Evolutionary conservation across 2,797 vertebrate genomes (phyloP), one percentile per base, ranked within the genome.

Genomic region (Etheostoma perlongum): DNA sequence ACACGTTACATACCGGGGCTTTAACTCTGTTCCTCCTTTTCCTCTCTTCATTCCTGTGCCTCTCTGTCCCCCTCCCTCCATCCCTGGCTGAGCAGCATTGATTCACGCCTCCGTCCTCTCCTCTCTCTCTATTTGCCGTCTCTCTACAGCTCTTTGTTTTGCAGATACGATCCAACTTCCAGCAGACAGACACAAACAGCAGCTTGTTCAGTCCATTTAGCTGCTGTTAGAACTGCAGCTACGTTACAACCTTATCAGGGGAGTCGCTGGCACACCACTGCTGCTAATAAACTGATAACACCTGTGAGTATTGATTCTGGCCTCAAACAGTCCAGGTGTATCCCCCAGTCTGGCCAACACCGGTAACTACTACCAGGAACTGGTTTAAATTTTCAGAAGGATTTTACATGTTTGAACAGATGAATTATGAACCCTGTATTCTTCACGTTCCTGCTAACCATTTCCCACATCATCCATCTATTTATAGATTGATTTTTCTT

Each of bases 261-360:
- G 86, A 88, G 77, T 85, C 16, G 21, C 79, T 87, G 82, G 88
- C 78, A 79, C 72, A 79, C 74, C 79, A 63, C 61, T 12, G 1
- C 83, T 82, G 77, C 88, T 87, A 89, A 89, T 89, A 86, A 87
- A 90, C 85, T 89, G 88, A 88, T 91, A 91, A 90, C 85, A 81
- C 83, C 74, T 84, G 53, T 0, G 58, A 33, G 69, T 79, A 90
- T 91, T 77, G 87, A 90, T 84, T 86, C 65, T 87, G 80, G 68
- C 54, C 64, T 81, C 71, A 76, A 81, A 83, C 73, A 40, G 67
- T 27, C 59, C 64, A 65, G 78, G 66, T 79, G 62, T 51, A 77
- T 84, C 60, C 72, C 42, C 47, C 42, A 64, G 66, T 73, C 74
- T 78, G 78, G 59, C 75, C 60, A 74, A 55, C 51, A 71, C 30